Evolutionary conservation across 92 coral and sea anemone genomes (phyloP).

Genomic region (Nematostella vectensis): DNA sequence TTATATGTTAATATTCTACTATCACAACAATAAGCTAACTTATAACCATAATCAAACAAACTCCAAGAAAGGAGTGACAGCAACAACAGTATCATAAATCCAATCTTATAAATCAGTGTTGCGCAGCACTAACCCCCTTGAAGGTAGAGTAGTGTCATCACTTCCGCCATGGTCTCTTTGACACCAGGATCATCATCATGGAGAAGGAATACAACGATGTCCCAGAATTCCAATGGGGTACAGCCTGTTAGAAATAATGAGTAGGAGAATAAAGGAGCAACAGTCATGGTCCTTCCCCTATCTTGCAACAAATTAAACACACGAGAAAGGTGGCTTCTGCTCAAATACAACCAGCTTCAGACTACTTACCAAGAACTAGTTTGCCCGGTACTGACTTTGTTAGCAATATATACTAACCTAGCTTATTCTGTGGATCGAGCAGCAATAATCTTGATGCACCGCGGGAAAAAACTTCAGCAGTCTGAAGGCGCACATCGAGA

Average conservation of each 20-base stretch:
- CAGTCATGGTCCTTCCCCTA: too few relatives aligned
- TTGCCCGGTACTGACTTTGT: neutral
- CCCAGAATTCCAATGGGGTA: slow-evolving; percentile 50
- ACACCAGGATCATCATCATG: slow-evolving; percentile 58
- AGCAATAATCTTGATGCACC: slow-evolving; percentile 6
- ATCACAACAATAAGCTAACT: too few relatives aligned
- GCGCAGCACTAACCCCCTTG: too few relatives aligned
- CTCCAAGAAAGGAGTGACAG: too few relatives aligned
- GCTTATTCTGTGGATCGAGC: slow-evolving; percentile 14
- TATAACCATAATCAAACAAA: too few relatives aligned
- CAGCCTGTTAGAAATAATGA: slow-evolving; percentile 13
- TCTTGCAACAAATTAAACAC: too few relatives aligned
- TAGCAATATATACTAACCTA: slow-evolving; percentile 13
- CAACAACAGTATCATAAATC: too few relatives aligned
- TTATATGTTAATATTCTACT: too few relatives aligned
- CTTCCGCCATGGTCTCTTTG: slow-evolving; percentile 38
- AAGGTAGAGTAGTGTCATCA: neutral
- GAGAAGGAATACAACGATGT: slow-evolving; percentile 44
- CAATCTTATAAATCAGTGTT: neutral
- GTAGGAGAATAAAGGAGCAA: neutral
- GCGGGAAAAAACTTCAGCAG: slow-evolving; percentile 31
- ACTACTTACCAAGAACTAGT: too few relatives aligned
- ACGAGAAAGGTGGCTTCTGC: too few relatives aligned
- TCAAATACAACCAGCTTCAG: too few relatives aligned
- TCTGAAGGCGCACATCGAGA: slow-evolving; percentile 32